These are phyloP conservation scores for Drosophila flavopinicola DNA, from an alignment of 2,888 invertebrate genomes.

Conservation along the genomic window DNA sequence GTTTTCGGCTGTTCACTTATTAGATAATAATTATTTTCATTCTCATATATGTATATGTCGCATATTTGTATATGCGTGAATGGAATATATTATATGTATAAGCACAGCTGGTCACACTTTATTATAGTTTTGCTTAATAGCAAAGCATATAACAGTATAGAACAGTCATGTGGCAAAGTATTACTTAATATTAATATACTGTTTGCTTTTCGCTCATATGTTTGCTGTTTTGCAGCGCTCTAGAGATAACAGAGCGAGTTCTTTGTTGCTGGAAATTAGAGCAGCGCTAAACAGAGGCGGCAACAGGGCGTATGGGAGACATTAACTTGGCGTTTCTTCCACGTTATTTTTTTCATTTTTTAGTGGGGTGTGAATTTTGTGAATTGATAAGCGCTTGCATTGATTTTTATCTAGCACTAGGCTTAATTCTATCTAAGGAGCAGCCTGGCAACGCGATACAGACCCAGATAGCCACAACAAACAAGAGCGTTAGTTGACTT, in stretches of 20 bases:
- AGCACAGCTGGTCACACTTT: constrained; percentile 20
- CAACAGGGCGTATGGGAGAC: constrained; percentile 1
- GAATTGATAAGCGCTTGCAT: constrained; percentile 34
- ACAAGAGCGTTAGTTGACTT: constrained; percentile 22
- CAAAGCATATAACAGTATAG: background rate
- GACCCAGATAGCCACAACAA: constrained; percentile 39
- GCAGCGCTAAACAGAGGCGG: constrained; percentile 41
- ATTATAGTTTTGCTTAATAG: background rate
- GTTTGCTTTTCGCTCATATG: constrained; percentile 33
- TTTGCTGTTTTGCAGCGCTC: background rate
- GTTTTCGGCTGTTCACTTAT: constrained; percentile 22
- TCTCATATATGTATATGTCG: background rate
- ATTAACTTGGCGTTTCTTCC: background rate
- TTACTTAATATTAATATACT: constrained; percentile 32
- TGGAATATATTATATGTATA: constrained; percentile 14
- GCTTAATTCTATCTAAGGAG: background rate
- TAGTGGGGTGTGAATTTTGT: constrained; percentile 4
- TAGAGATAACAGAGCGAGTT: constrained; percentile 43
- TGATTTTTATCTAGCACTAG: constrained; percentile 60
- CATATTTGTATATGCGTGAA: constrained; percentile 6
- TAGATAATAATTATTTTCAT: constrained; percentile 47
- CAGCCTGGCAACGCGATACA: constrained; percentile 59
- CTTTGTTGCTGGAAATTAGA: constrained; percentile 61
- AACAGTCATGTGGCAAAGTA: constrained; percentile 42
- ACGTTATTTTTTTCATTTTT: background rate